These are phyloP conservation scores for Bufotes viridis DNA, from an alignment of 2,797 vertebrate genomes.

Conservation along the genomic window DNA sequence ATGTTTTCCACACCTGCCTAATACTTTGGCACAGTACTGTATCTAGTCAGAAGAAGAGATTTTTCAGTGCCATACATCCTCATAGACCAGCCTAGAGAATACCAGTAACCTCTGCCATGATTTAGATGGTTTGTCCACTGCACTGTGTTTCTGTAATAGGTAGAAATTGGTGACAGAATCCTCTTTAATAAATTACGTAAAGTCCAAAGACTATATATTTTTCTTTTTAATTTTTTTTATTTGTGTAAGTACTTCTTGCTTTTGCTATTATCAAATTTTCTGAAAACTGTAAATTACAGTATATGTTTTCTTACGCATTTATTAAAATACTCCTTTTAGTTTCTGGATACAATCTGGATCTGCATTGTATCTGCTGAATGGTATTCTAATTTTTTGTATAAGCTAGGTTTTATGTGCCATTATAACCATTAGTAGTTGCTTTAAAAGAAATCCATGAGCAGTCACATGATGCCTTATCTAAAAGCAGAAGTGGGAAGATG, in stretches of 20 bases:
- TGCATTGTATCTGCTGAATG: too few species aligned
- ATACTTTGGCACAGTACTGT: not conserved
- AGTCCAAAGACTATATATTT: constrained; percentile 4
- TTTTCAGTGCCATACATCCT: not conserved
- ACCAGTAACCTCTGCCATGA: not conserved
- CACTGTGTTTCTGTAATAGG: not conserved
- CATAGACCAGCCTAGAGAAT: not conserved
- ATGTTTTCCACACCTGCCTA: too few species aligned
- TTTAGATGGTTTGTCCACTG: not conserved
- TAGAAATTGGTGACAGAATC: not conserved
- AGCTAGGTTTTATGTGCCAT: not conserved
- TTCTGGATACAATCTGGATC: not conserved
- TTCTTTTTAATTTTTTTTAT: not conserved
- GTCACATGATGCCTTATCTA: not conserved
- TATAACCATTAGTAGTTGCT: not conserved
- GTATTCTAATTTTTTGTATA: not conserved
- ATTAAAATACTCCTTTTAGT: not conserved
- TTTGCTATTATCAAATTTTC: not conserved
- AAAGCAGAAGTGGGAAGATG: not conserved
- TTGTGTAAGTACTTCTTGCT: constrained; percentile 1
- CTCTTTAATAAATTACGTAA: constrained; percentile 3
- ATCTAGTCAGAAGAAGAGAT: not conserved
- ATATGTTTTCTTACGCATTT: not conserved
- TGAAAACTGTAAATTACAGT: constrained; percentile 1
- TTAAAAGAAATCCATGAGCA: not conserved